Base-by-base conservation (phyloP, 1,140 invertebrate species). In the Brachionus asplanchnoidis region DNA sequence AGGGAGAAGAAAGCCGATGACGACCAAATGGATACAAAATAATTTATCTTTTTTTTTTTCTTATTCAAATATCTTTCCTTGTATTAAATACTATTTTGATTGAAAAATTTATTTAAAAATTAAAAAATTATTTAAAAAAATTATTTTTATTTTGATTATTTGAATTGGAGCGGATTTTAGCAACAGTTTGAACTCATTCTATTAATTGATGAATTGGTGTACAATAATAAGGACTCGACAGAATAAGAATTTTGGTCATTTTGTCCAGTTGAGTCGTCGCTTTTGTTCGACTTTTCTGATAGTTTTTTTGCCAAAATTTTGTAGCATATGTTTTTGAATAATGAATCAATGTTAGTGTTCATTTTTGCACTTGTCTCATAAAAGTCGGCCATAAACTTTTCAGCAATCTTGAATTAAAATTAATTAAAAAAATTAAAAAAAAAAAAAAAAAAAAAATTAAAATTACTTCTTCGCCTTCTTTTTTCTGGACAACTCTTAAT, bases 401-500 rank as follows among this genome's bases (percentile, higher is more conserved):
- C 23, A 20, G 73, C 40, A 12, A 77, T 17, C 42, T 75, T 23
- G 17, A 42, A n/a, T 23, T 60, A 2, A 65, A 56, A 56, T 56
- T 56, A n/a, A 42, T 4, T 14, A 46, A 46, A 46, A 12, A 2
- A 14, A 46, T 65, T 65, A 14, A 12, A 70, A 70, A 32, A 91
- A 28, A 3, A 3, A 2, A 7, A 36, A 36, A 36, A 36, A 36
- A 36, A 36, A 36, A 36, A 36, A 36, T 99, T 96, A 88, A 91
- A 14, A 96, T 97, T 92, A 99, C 97, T 85, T 88, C 86, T 91
- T 97, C 94, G 87, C 95, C 96, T 88, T 93, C 92, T 87, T 96
- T 95, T 89, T 93, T 95, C 86, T 92, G 93, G 85, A 99, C 96
- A 87, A 95, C 94, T 91, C 97, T 92, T 91, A 96, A 97, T 87